Evolutionary conservation across 2,888 invertebrate species (phyloP), one percentile per base, ranked within the genome.

Genomic region (Apoderus coryli): DNA sequence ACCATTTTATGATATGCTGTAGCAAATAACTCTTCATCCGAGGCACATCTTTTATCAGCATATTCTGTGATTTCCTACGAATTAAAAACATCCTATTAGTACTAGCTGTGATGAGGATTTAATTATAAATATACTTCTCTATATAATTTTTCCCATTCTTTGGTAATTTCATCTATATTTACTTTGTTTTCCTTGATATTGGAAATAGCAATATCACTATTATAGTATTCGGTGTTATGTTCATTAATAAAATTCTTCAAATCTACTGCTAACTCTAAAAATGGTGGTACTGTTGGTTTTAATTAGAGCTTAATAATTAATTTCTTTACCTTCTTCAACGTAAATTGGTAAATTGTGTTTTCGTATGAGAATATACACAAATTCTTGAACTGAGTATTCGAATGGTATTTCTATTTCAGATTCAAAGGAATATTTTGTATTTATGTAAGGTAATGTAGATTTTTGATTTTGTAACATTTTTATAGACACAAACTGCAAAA

Each of bases 21-120:
- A 2, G 82, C 80, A 61, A 88, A 85, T 22, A 81, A 66, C 57
- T 86, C 84, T 51, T 86, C 82, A 55, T 88, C 84, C 0, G 80
- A 76, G 1, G 82, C 79, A 25, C 80, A 74, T 36, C 77, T 68
- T 33, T 76, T 76, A 49, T 84, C 84, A 0, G 85, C 81, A 65
- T 77, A 86, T 48, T 81, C 80, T 25, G 77, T 64, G 6, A 86
- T 76, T 59, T 90, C 85, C 50, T 84, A 35, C 10, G 37, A 31
- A 12, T 19, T 19, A n/a, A 19, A 19, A 19, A 7, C 7, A 7
- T 19, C 6, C 19, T 19, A n/a, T 19, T 19, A 19, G 7, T n/a
- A n/a, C 19, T 19, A 19, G n/a, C 19, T 19, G n/a, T n/a, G n/a
- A n/a, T n/a, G n/a, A n/a, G n/a, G n/a, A n/a, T n/a, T n/a, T n/a